Conservation (phyloP, 2,888 invertebrate species). For the Achlya flavicornis region DNA sequence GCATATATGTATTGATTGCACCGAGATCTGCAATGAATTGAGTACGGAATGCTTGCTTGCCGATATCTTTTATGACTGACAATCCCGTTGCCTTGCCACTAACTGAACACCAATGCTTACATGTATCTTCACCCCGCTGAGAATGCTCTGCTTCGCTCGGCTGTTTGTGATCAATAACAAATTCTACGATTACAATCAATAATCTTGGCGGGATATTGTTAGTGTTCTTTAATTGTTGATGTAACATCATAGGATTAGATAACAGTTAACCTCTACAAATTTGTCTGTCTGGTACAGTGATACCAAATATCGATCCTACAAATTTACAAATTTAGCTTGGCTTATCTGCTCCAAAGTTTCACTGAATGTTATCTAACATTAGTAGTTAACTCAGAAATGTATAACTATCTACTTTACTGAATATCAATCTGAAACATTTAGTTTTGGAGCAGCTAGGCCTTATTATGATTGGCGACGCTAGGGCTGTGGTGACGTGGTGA, state of each 20-base stretch:
- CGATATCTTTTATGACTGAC: conserved; percentile 66
- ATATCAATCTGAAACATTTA: background rate
- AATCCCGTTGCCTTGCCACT: conserved; percentile 81
- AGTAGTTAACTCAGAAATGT: conserved; percentile 33
- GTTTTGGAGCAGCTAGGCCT: conserved; percentile 75
- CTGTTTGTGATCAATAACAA: conserved; percentile 56
- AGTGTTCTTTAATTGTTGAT: conserved; percentile 39
- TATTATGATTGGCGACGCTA: conserved; percentile 53
- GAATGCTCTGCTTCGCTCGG: conserved; percentile 82
- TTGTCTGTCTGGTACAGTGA: conserved; percentile 43
- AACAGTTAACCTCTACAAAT: conserved; percentile 39
- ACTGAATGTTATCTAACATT: conserved; percentile 33
- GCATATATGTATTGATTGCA: conserved; percentile 14
- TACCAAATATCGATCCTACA: conserved; percentile 52
- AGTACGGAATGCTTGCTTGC: conserved; percentile 74
- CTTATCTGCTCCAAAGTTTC: conserved; percentile 74
- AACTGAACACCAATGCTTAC: conserved; percentile 80
- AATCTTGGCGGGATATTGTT: conserved; percentile 68
- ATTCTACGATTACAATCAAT: conserved; percentile 38
- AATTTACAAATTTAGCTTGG: conserved; percentile 55
- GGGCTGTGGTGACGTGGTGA: conserved; percentile 82
- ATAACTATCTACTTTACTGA: conserved; percentile 25
- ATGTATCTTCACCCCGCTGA: conserved; percentile 80
- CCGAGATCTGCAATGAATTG: conserved; percentile 34
- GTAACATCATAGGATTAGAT: conserved; percentile 45